Percentiles rank a stretch among this genome's conserved stretches.
These are phyloP conservation scores for Emesis russula DNA, from an alignment of 2,888 invertebrate genomes.

Conservation along the genomic window DNA sequence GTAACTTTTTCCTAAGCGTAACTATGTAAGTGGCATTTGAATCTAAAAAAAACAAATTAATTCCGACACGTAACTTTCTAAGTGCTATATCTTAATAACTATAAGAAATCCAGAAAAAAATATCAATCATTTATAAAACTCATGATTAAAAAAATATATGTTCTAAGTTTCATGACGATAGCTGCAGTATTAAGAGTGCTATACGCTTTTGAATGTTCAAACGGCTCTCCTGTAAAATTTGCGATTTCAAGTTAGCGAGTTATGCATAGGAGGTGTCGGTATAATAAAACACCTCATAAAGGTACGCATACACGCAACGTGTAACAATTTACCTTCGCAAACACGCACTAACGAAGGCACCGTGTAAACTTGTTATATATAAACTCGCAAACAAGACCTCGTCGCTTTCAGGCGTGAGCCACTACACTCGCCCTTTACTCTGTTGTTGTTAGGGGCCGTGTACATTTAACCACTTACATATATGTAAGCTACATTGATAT, in stretches of 20 bases:
- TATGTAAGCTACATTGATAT: neutral
- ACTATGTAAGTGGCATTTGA: neutral
- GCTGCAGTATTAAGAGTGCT: no score
- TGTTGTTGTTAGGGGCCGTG: constrained; percentile 29
- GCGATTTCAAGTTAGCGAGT: no score
- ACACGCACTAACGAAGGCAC: constrained; percentile 59
- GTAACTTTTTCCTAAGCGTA: neutral
- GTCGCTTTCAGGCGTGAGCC: constrained; percentile 53
- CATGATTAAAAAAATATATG: neutral
- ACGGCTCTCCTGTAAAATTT: no score
- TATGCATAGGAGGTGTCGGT: neutral
- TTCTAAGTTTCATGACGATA: neutral
- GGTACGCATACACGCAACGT: constrained; percentile 18
- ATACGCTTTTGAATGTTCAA: no score
- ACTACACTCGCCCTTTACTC: constrained; percentile 34
- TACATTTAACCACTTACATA: constrained; percentile 9
- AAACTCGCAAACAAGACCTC: constrained; percentile 38
- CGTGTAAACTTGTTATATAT: constrained; percentile 57
- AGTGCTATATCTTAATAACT: neutral
- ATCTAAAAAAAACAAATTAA: constrained; percentile 5
- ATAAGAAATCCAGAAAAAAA: neutral
- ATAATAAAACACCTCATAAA: constrained; percentile 7
- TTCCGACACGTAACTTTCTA: neutral
- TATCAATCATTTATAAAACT: constrained; percentile 9
- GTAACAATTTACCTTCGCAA: constrained; percentile 30